Evolutionary conservation across 2,888 invertebrate species (phyloP), one percentile per base, ranked within the genome.

Genomic region (Melolontha melolontha): DNA sequence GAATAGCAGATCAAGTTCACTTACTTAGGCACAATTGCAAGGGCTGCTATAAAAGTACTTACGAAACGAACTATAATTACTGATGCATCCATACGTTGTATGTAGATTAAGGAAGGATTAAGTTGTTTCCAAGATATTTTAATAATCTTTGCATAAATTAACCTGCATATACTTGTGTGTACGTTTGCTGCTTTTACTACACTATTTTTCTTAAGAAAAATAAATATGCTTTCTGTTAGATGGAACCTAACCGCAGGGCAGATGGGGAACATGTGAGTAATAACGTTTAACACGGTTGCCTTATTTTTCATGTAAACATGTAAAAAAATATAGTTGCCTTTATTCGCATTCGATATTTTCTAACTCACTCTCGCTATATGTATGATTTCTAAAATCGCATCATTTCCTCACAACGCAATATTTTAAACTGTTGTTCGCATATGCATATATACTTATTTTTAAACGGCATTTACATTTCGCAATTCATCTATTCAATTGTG

Each of bases 261-360:
- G 92, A 92, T 86, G 89, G 90, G 85, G 92, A 92, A 85, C 89
- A 92, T 87, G 92, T 92, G 89, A 92, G 92, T 91, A 84, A 80
- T 70, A 72, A 62, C 51, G 17, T 44, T 67, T 44, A 47, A 47
- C n/a, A n/a, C 40, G 57, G 64, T 64, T 65, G 27, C 12, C 11
- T 63, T 66, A 39, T 57, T 34, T 14, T 59, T 68, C 17, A 1
- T 67, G n/a, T n/a, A n/a, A 62, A 47, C 34, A 41, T 62, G 54
- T 66, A 14, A 51, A 22, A 22, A 51, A 62, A 68, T 70, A 70
- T 75, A 72, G 66, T 68, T 69, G 69, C 22, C 22, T 66, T 73
- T 66, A 51, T 72, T 34, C 34, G 14, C 14, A 16, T 6, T 29
- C 14, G n/a, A 4, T n/a, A 70, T 74, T 69, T 57, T 69, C 69